These are phyloP conservation scores for Neodon shergylaensis DNA, from an alignment of 2,113 vertebrate species.

Conservation along the genomic window DNA sequence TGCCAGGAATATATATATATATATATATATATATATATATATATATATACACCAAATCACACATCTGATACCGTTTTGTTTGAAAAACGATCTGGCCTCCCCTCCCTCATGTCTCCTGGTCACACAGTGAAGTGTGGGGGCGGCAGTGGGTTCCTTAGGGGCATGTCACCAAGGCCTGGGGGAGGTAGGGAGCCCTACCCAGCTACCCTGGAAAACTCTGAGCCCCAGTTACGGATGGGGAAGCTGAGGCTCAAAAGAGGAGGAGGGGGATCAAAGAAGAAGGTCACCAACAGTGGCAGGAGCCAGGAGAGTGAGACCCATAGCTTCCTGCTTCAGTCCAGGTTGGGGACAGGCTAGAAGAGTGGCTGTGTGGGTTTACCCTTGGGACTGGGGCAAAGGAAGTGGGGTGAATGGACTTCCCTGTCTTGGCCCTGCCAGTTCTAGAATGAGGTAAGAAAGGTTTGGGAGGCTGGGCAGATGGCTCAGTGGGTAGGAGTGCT, in stretches of 20 bases:
- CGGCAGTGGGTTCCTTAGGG: background rate
- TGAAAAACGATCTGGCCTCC: constrained; percentile 73
- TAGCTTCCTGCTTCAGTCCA: background rate
- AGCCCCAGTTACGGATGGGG: background rate
- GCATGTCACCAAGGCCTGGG: background rate
- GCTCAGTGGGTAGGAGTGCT: background rate
- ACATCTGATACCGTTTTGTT: constrained; percentile 78
- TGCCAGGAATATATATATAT: constrained; percentile 59
- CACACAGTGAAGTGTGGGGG: constrained; percentile 1
- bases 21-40: constrained; percentile 45
- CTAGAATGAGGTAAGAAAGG: no score
- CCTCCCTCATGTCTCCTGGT: constrained; percentile 47
- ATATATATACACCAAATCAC: constrained; percentile 73
- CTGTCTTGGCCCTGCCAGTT: background rate
- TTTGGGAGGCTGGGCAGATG: background rate
- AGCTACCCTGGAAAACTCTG: no score
- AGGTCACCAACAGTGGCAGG: background rate
- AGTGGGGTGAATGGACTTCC: background rate
- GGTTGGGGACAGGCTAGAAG: background rate
- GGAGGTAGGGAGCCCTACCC: fast-evolving
- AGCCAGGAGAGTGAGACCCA: background rate
- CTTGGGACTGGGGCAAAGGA: background rate
- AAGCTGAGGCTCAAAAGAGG: background rate
- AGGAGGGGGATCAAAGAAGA: background rate
- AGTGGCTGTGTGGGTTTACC: background rate